Conservation (phyloP, 2,113 vertebrate genomes). For the Odocoileus hemionus region DNA sequence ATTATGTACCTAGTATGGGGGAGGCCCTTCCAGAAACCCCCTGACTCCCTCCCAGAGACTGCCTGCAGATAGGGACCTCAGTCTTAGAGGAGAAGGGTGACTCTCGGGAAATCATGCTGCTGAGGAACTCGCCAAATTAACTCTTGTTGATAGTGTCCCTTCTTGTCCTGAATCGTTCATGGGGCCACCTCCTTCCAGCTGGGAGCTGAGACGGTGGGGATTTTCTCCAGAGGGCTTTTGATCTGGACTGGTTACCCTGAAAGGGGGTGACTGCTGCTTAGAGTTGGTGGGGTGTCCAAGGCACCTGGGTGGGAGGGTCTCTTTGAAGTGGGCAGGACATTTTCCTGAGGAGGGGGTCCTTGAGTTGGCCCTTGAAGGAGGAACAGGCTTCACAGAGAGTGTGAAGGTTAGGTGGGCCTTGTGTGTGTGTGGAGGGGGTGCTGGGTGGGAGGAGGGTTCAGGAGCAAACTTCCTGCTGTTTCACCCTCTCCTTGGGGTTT, state of each 20-base stretch:
- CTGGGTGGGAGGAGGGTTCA: neutral
- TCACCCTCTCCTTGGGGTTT: neutral
- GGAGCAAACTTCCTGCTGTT: neutral
- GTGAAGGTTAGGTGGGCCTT: neutral
- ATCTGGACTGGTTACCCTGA: neutral
- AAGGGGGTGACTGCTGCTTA: neutral
- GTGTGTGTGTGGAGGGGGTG: too few relatives aligned
- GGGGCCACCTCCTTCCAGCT: neutral
- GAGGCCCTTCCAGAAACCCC: neutral
- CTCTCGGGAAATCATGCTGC: neutral
- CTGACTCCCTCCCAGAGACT: neutral
- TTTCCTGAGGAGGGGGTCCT: neutral
- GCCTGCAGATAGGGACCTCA: neutral
- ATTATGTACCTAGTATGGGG: neutral
- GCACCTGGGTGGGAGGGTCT: neutral
- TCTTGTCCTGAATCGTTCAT: neutral
- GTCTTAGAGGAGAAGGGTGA: neutral
- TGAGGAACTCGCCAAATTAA: neutral
- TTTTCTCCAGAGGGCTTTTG: neutral
- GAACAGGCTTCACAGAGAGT: neutral
- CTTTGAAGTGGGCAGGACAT: neutral
- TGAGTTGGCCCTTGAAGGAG: neutral
- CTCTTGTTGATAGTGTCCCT: neutral
- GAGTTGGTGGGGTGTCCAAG: neutral
- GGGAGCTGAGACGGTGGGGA: neutral